Conservation (phyloP, 2,113 vertebrate genomes). For the Megalops atlanticus region DNA sequence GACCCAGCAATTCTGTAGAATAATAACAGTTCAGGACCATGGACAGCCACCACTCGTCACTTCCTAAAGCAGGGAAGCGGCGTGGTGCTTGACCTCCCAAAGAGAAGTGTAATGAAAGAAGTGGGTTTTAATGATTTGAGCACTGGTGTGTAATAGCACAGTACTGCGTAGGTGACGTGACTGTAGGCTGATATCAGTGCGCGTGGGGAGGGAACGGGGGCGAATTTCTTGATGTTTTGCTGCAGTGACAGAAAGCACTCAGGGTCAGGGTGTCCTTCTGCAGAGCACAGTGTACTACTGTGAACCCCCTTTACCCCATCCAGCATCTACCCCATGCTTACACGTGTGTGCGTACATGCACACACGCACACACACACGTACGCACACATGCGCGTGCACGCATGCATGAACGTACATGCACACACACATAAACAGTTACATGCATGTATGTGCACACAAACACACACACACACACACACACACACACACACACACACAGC, state of each 20-base stretch:
- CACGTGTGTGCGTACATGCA: not conserved
- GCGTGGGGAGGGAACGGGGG: not conserved
- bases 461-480: not conserved
- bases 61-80: no score
- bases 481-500: not conserved
- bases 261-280: not conserved
- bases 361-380: not conserved
- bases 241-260: not conserved
- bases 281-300: not conserved
- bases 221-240: not conserved
- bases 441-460: no score
- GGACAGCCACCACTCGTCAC: slow-evolving; percentile 7
- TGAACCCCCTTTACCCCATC: not conserved
- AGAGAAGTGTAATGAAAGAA: not conserved
- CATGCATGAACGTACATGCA: not conserved
- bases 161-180: not conserved
- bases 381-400: not conserved
- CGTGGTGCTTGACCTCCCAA: no score
- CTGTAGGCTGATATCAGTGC: not conserved
- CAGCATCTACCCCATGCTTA: not conserved
- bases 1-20: not conserved
- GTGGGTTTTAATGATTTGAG: not conserved
- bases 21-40: slow-evolving; percentile 10
- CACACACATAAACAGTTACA: no score
- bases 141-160: not conserved